Conservation (phyloP, 2,113 vertebrate genomes). For the Syngnathoides biaculeatus region DNA sequence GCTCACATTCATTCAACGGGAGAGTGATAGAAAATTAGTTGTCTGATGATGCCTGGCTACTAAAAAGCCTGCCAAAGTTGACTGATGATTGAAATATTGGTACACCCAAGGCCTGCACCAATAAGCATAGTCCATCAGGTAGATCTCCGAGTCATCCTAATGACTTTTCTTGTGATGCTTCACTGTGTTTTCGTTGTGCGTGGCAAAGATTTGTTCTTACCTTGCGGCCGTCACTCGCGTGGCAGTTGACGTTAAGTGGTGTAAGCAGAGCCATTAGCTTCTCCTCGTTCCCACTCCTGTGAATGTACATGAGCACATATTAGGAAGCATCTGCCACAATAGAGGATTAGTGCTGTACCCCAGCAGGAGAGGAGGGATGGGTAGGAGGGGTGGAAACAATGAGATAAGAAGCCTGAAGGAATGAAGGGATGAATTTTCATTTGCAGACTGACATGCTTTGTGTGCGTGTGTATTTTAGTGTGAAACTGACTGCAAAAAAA, state of each 20-base stretch:
- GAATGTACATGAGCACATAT: slow-evolving; percentile 31
- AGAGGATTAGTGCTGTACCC: slow-evolving; percentile 43
- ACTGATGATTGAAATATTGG: slow-evolving; percentile 19
- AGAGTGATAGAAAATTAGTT: too few species aligned
- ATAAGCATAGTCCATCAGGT: not conserved
- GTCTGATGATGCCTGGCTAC: slow-evolving; percentile 19
- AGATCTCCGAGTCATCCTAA: slow-evolving; percentile 14
- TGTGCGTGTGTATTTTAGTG: slow-evolving; percentile 2
- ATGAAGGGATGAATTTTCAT: slow-evolving; percentile 31
- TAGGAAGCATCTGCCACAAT: slow-evolving; percentile 18
- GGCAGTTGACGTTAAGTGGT: slow-evolving; percentile 98
- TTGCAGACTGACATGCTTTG: slow-evolving; percentile 16
- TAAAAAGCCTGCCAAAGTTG: slow-evolving; percentile 23
- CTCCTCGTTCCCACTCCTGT: slow-evolving; percentile 98
- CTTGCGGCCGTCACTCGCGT: slow-evolving; percentile 96
- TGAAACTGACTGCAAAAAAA: slow-evolving; percentile 6
- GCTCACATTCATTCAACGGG: too few species aligned
- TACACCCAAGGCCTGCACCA: slow-evolving; percentile 3
- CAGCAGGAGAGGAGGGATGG: slow-evolving; percentile 20
- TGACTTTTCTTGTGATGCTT: slow-evolving; percentile 2
- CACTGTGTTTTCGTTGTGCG: not conserved
- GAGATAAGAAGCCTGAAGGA: slow-evolving; percentile 38
- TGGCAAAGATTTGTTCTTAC: slow-evolving; percentile 66
- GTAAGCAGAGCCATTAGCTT: slow-evolving; percentile 99
- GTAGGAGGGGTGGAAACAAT: slow-evolving; percentile 21